phyloP scores from a whole-genome alignment of 2,113 vertebrate species.

The Poeciliopsis turrubarensis region DNA sequence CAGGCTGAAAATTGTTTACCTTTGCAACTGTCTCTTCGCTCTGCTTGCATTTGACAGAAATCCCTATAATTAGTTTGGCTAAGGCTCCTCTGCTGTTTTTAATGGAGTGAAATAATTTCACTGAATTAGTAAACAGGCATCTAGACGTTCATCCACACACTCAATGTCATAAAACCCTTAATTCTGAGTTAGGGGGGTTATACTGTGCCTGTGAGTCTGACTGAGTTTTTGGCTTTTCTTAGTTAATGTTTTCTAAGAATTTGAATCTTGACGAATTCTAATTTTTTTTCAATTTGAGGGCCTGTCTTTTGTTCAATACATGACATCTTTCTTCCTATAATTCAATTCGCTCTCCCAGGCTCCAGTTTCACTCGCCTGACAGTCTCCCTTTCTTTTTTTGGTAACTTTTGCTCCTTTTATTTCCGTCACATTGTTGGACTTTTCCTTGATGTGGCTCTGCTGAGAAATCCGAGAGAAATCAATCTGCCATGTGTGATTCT shows the following conservation, averaged over 20 bases:
- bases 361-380: constrained; percentile 26
- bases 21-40: constrained; percentile 2
- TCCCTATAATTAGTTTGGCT: constrained; percentile 68
- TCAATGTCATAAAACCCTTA: constrained; percentile 41
- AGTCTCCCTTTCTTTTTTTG: constrained; percentile 4
- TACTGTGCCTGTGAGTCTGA: constrained; percentile 11
- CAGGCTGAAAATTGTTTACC: constrained; percentile 44
- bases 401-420: background rate
- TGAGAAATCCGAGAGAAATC: constrained; percentile 50
- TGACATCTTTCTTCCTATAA: constrained; percentile 6
- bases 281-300: constrained; percentile 40
- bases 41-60: constrained; percentile 47
- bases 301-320: constrained; percentile 24
- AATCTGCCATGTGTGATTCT: constrained; percentile 57
- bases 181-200: constrained; percentile 27
- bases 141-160: constrained; percentile 56
- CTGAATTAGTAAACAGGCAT: constrained; percentile 58
- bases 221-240: constrained; percentile 2
- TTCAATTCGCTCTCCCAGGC: constrained; percentile 30
- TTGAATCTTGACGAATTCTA: background rate
- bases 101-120: constrained; percentile 68
- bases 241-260: background rate
- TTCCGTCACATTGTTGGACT: constrained; percentile 10
- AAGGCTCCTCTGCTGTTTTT: constrained; percentile 52
- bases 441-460: constrained; percentile 54